A percentile compares a stretch with the other conserved stretches of the same genome.
phyloP scores from a whole-genome alignment of 2,888 invertebrate species.

The Chorisops tibialis region DNA sequence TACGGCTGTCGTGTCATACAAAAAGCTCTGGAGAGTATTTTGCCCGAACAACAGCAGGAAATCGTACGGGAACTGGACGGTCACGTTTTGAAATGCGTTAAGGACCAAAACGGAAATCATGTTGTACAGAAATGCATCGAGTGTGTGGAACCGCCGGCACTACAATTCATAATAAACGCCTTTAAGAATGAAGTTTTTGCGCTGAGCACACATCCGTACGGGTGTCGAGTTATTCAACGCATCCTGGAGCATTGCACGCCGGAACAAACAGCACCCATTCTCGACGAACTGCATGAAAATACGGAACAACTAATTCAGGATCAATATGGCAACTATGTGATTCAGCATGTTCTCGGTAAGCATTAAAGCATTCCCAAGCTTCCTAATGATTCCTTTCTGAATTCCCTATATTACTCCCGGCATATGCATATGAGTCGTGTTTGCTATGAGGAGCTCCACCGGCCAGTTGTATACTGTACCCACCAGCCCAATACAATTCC shows the following conservation, averaged over 20 bases:
- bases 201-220: slow-evolving; percentile 93
- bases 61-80: slow-evolving; percentile 93
- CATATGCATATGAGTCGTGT: too few species aligned
- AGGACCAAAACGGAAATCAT: slow-evolving; percentile 98
- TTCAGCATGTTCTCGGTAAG: slow-evolving; percentile 89
- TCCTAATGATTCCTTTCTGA: not conserved
- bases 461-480: too few species aligned
- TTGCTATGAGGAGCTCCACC: too few species aligned
- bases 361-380: slow-evolving; percentile 30
- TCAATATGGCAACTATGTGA: slow-evolving; percentile 95
- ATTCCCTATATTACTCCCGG: not conserved
- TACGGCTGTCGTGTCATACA: slow-evolving; percentile 97
- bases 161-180: slow-evolving; percentile 82
- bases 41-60: slow-evolving; percentile 89
- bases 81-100: slow-evolving; percentile 92
- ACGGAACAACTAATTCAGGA: slow-evolving; percentile 87
- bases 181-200: slow-evolving; percentile 76
- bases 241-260: slow-evolving; percentile 93
- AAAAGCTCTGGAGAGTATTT: slow-evolving; percentile 92
- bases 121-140: slow-evolving; percentile 98
- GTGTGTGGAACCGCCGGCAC: slow-evolving; percentile 87
- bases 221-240: slow-evolving; percentile 94
- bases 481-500: too few species aligned
- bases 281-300: slow-evolving; percentile 86
- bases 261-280: slow-evolving; percentile 73